Base-by-base conservation (phyloP, 2,113 vertebrate genomes). In the Pholis gunnellus region DNA sequence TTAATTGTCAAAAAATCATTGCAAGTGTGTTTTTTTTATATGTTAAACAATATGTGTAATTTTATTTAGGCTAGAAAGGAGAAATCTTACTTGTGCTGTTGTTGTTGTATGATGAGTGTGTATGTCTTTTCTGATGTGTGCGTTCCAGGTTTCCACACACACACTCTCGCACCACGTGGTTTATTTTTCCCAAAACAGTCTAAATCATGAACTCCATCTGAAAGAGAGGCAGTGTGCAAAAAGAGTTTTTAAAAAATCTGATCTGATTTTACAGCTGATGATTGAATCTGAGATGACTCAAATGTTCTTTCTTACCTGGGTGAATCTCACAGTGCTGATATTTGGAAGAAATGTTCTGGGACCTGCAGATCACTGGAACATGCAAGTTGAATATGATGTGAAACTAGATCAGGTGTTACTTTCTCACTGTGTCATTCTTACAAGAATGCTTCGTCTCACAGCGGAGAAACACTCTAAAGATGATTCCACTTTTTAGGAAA, bases 171-270 rank as follows among this genome's bases (percentile, higher is more conserved):
- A 0, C 10, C 0, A 0, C 0, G 0, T 9, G 0, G 0, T 0
- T 0, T 3, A 22, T 10, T 0, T 69, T 76, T 42, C 3, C 59
- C n/a, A 54, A 87, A 95, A 77, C 95, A 95, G 29, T 87, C 72
- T 18, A 95, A 89, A 74, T 79, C 59, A 25, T n/a, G 70, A 36
- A 87, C 87, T 72, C 90, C 93, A 59, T 75, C 94, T 95, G 79
- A 74, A 85, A 87, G 31, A 78, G 7, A 44, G 42, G 15, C 14
- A 20, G 46, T 0, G 48, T 6, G 56, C 11, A 27, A 59, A 29
- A 14, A 15, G 10, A 50, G 20, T 22, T 8, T 18, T 46, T 9
- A 31, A 29, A 44, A 27, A 44, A n/a, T n/a, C n/a, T n/a, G 15
- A 48, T 52, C 2, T 34, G 29, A 63, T 63, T 56, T 40, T 14